Conservation (phyloP, 2,888 invertebrate species). For the Sesia bembeciformis region DNA sequence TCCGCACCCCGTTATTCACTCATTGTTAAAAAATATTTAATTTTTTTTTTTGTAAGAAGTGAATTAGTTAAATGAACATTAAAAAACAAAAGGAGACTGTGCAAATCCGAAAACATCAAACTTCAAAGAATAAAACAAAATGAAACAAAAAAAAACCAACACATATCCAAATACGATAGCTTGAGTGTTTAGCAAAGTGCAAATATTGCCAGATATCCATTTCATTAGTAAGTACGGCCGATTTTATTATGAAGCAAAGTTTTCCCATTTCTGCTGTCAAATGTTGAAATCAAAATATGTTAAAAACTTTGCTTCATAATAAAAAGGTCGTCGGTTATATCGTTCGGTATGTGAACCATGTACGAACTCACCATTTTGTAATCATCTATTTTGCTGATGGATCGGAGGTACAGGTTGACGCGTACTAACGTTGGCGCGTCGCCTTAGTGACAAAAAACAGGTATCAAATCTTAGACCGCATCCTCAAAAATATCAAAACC, state of each 20-base stretch:
- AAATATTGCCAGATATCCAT: slow-evolving; percentile 49
- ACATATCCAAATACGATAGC: slow-evolving; percentile 52
- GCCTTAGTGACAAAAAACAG: slow-evolving; percentile 74
- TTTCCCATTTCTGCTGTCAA: slow-evolving; percentile 2
- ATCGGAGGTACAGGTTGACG: slow-evolving; percentile 97
- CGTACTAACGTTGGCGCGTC: slow-evolving; percentile 90
- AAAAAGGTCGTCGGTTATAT: slow-evolving; percentile 32
- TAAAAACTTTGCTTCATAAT: slow-evolving; percentile 49
- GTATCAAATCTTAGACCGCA: slow-evolving; percentile 5
- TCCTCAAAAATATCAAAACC: neutral
- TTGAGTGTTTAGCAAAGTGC: slow-evolving; percentile 58
- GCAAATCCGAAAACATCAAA: slow-evolving; percentile 16
- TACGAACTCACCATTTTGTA: slow-evolving; percentile 96
- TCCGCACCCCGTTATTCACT: slow-evolving; percentile 29
- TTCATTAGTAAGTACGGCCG: slow-evolving; percentile 28
- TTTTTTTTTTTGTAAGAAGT: neutral
- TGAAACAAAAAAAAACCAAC: slow-evolving; percentile 23
- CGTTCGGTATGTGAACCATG: slow-evolving; percentile 42
- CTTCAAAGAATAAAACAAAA: slow-evolving; percentile 16
- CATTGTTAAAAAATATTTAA: neutral
- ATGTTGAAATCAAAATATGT: neutral
- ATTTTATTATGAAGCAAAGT: slow-evolving; percentile 59
- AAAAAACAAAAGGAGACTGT: slow-evolving; percentile 15
- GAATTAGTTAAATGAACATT: slow-evolving; percentile 16
- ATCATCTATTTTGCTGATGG: slow-evolving; percentile 99